Conservation (phyloP, 2,113 vertebrate species). For the Aldabrachelys gigantea region DNA sequence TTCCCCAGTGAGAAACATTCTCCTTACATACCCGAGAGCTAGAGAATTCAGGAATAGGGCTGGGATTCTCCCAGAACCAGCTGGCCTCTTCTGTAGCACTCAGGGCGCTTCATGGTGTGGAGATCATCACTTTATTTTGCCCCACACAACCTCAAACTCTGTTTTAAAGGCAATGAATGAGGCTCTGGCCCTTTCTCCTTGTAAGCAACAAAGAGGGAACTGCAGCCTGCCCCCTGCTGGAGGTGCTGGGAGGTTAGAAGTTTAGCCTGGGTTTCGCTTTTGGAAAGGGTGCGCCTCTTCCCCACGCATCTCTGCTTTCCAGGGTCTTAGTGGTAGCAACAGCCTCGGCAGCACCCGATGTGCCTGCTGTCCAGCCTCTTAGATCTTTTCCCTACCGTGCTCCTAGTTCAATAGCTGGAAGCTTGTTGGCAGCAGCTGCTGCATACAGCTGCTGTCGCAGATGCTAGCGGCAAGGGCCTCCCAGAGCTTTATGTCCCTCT, state of each 20-base stretch:
- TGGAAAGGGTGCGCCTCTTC: not conserved
- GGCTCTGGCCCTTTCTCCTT: not conserved
- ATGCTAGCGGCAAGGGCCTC: conserved; percentile 1
- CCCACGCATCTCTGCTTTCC: not conserved
- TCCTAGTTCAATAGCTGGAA: not conserved
- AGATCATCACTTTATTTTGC: not conserved
- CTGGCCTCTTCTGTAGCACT: not conserved
- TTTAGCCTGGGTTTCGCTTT: not conserved
- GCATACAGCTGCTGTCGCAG: not conserved
- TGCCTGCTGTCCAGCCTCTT: not conserved
- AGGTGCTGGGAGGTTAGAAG: not conserved
- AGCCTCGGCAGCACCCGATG: not conserved
- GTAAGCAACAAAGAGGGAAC: not conserved
- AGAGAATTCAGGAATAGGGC: not conserved
- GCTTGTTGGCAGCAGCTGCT: conserved; percentile 22
- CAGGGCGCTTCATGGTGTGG: not conserved
- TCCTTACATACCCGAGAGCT: not conserved
- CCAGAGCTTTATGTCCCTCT: not conserved
- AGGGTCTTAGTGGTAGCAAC: not conserved
- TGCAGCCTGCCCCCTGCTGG: not conserved
- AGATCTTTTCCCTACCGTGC: not conserved
- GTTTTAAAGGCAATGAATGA: not conserved
- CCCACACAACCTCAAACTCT: not conserved
- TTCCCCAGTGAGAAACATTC: not conserved
- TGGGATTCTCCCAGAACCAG: not conserved